Base-by-base conservation (phyloP, 2,888 invertebrate genomes). In the Hypena proboscidalis region DNA sequence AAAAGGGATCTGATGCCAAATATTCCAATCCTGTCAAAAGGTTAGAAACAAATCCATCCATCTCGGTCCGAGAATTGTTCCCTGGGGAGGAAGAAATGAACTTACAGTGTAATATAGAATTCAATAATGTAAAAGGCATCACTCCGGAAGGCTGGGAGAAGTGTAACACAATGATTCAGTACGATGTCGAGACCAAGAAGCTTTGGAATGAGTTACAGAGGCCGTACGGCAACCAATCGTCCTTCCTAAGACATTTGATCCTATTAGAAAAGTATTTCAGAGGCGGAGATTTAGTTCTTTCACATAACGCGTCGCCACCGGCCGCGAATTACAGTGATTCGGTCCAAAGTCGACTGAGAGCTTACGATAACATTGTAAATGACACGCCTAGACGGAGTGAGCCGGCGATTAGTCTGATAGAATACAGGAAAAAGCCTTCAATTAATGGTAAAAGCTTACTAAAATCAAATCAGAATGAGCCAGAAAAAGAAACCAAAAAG, bases 81-180 rank as follows among this genome's bases (percentile, higher is more conserved):
- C 96, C 96, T 0, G 96, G 96, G 0, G 96, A 96, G 64, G 96
- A 96, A 67, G 96, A 96, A 70, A 92, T 97, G 91, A 95, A 95
- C 37, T 81, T 97, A 8, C 94, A 94, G 22, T 95, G 95, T 14
- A 94, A 94, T 67, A 92, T 96, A 32, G 96, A 96, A 32, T 97
- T 96, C 50, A 92, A 92, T 22, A 94, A 93, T 46, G 92, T 93
- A 0, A 93, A 93, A 63, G 95, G 94, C 0, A 92, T 95, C 0
- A 96, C 96, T 0, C 95, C 95, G 0, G 96, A 96, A 67, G 96
- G 96, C 0, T 97, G 97, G 96, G 96, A 96, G 60, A 95, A 95
- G 48, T 95, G 96, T 58, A 93, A 93, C 54, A 93, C 95, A 0
- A 93, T 94, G 64, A 94, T 97, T 36, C 96, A 97, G 67, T 97